Evolutionary conservation across 2,888 invertebrate species (phyloP), one percentile per base, ranked within the genome.

Genomic region (Operophtera brumata): DNA sequence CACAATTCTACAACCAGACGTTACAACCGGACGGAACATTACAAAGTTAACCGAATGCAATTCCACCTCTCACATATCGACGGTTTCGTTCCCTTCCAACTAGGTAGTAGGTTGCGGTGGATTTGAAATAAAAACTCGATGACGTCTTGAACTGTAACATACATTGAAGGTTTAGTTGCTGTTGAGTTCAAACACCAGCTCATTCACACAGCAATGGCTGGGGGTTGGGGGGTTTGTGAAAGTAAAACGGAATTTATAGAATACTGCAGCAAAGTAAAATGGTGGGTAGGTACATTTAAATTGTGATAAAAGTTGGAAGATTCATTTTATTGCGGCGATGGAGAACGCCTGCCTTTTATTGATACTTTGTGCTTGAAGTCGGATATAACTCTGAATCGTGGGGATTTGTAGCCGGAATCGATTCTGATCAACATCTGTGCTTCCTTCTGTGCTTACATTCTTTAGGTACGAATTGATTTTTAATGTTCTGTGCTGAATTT

Each of bases 331-430:
- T 50, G 59, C 61, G 35, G 43, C 37, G 46, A 41, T 36, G 49
- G 50, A 35, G 54, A 59, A 50, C 62, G 52, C 41, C 57, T 62
- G 57, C 53, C 53, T 52, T 57, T 62, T 59, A 62, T 59, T 53
- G 59, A 59, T 55, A 57, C 50, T 57, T 62, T 11, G 54, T 20
- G 49, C 36, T 44, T 51, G 59, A 51, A 47, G 35, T 44, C 37
- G 57, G 35, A 14, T 20, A 28, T 58, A 51, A 61, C 49, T 49
- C 47, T 30, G 13, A 5, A 35, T 28, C 11, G 30, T 13, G 8
- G 37, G 46, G 51, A 57, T 47, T 47, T 47, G 54, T 57, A 54
- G 46, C 46, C 49, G 47, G 52, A 45, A 49, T 44, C 46, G 30
- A 40, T 37, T 40, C 52, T 35, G 26, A 61, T 58, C 56, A 11